A percentile compares a stretch with the other conserved stretches of the same genome.
Evolutionary conservation across 2,797 vertebrate genomes (phyloP).

Genomic region (Ataeniobius toweri): DNA sequence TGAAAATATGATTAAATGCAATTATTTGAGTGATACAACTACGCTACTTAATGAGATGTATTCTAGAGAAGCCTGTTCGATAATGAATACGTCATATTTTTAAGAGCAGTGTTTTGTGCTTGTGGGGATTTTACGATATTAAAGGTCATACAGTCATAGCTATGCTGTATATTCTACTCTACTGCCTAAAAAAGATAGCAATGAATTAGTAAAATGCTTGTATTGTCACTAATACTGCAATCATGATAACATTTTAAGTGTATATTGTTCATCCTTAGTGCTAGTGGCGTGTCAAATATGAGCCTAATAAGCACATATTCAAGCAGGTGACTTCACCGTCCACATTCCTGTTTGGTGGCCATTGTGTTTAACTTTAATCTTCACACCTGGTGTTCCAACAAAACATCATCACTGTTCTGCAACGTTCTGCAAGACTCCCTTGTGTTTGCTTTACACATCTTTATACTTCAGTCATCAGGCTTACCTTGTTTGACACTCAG

Average conservation of each 20-base stretch:
- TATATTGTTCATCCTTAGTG: neutral
- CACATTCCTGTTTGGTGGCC: too few species aligned
- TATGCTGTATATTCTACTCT: too few species aligned
- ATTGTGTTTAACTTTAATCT: too few species aligned
- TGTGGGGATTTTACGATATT: neutral
- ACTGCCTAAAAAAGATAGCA: neutral
- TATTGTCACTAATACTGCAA: neutral
- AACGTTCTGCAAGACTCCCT: too few species aligned
- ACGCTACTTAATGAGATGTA: neutral
- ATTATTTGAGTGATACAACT: neutral
- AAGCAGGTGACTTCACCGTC: neutral
- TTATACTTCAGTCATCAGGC: neutral
- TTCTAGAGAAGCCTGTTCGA: neutral
- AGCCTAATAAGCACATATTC: neutral
- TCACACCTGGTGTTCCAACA: too few species aligned
- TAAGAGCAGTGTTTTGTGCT: neutral
- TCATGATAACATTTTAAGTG: neutral
- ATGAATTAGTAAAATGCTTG: neutral
- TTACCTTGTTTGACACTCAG: constrained; percentile 97
- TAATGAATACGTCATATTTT: neutral
- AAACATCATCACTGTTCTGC: too few species aligned
- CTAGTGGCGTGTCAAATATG: neutral
- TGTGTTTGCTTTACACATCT: too few species aligned
- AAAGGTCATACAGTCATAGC: neutral
- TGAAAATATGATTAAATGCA: neutral